A percentile compares a stretch with the other conserved stretches of the same genome.
These are phyloP conservation scores for Acanthosepion esculentum DNA, from an alignment of 2,888 invertebrate genomes.

Conservation along the genomic window DNA sequence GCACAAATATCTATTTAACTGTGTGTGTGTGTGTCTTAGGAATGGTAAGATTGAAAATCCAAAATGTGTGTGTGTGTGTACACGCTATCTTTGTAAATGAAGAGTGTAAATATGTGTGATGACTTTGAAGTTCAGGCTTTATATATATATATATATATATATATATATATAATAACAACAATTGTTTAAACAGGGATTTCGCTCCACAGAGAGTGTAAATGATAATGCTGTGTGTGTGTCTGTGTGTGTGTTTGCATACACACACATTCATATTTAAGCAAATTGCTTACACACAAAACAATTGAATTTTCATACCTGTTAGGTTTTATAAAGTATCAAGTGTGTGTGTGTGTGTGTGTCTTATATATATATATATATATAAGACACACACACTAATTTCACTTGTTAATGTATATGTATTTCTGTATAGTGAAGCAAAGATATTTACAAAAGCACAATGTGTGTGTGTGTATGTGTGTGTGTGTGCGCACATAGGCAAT, in stretches of 20 bases:
- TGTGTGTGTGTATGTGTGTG: background rate
- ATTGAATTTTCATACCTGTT: too few relatives aligned
- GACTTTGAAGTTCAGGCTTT: background rate
- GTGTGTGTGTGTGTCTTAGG: background rate
- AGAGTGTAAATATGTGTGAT: background rate
- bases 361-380: conserved; percentile 24
- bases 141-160: background rate
- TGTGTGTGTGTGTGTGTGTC: background rate
- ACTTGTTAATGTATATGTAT: background rate
- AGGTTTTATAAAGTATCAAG: too few relatives aligned
- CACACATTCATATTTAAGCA: background rate
- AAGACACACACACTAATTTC: background rate
- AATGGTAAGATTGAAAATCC: background rate
- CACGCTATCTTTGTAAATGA: background rate
- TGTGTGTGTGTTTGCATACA: background rate
- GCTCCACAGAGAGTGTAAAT: background rate
- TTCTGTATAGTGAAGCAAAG: too few relatives aligned
- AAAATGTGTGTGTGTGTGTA: background rate
- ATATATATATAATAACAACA: too few relatives aligned
- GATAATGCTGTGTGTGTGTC: too few relatives aligned
- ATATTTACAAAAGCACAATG: background rate
- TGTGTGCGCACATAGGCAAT: too few relatives aligned
- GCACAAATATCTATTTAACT: background rate
- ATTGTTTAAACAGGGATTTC: background rate
- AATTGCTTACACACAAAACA: too few relatives aligned